A percentile compares a stretch with the other conserved stretches of the same genome.
Evolutionary conservation across 92 coral and sea anemone genomes (phyloP).

Genomic region (Phenganax subtilis): DNA sequence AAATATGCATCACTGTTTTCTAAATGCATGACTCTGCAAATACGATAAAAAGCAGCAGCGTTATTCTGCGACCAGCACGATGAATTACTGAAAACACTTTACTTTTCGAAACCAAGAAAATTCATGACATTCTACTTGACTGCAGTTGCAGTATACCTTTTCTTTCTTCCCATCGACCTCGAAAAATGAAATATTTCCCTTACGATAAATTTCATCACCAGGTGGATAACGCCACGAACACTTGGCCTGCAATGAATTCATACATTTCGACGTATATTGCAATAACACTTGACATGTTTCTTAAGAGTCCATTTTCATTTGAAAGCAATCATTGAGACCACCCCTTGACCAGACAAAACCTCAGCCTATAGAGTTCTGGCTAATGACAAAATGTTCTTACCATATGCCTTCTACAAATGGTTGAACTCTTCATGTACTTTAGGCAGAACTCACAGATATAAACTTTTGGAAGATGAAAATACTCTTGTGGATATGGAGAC

Average conservation of each 20-base stretch:
- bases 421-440: constrained; percentile 87
- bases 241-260: constrained; percentile 59
- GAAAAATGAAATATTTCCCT: constrained; percentile 78
- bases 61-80: no score
- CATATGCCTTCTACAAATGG: constrained; percentile 90
- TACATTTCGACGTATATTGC: background rate
- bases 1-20: no score
- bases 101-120: no score
- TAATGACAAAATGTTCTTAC: constrained; percentile 37
- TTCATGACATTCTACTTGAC: no score
- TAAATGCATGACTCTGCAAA: no score
- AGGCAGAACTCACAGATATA: constrained; percentile 97
- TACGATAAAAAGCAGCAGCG: no score
- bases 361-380: background rate
- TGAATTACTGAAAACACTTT: no score
- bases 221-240: constrained; percentile 89
- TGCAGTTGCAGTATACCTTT: constrained; percentile 54
- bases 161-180: constrained; percentile 94
- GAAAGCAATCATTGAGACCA: background rate
- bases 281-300: background rate
- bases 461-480: constrained; percentile 77
- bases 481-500: constrained; percentile 95
- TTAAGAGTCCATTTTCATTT: no score
- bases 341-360: background rate
- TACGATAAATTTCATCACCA: constrained; percentile 88